Conservation (phyloP, 1,140 invertebrate species). For the Colletes latitarsis region DNA sequence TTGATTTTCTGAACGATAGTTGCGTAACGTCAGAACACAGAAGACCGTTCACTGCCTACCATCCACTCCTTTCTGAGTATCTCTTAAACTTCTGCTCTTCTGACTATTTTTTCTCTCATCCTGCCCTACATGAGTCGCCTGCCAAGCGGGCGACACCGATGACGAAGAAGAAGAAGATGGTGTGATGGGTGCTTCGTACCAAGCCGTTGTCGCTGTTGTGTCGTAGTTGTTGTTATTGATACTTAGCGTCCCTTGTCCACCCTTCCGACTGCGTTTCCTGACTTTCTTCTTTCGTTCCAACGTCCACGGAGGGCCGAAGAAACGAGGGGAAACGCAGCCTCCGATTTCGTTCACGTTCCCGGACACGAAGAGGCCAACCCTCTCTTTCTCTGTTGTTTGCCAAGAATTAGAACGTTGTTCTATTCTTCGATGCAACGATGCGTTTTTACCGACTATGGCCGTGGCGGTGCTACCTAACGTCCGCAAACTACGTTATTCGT, state of each 20-base stretch:
- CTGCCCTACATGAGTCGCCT: constrained; percentile 39
- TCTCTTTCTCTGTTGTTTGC: constrained; percentile 20
- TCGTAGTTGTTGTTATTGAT: constrained; percentile 56
- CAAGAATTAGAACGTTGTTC: constrained; percentile 11
- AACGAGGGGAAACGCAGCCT: constrained; percentile 6
- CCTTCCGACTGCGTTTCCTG: neutral
- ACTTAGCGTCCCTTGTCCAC: constrained; percentile 17
- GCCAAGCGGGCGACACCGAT: constrained; percentile 49
- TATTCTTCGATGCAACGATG: neutral
- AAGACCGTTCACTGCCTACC: neutral
- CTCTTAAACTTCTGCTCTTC: too few species aligned
- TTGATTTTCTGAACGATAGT: too few species aligned
- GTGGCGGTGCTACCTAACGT: neutral
- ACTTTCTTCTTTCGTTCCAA: neutral
- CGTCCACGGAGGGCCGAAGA: neutral
- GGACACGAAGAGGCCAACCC: neutral
- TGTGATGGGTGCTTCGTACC: constrained; percentile 40
- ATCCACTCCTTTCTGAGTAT: neutral
- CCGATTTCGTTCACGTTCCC: neutral
- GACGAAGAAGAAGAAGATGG: constrained; percentile 45
- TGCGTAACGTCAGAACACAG: too few species aligned
- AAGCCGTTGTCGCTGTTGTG: constrained; percentile 50
- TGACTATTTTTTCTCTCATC: neutral
- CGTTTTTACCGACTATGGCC: neutral
- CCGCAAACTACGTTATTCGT: too few species aligned